These are phyloP conservation scores for Eunapius fragilis DNA, from an alignment of 37 sponge, comb jelly and placozoan species.

Conservation along the genomic window DNA sequence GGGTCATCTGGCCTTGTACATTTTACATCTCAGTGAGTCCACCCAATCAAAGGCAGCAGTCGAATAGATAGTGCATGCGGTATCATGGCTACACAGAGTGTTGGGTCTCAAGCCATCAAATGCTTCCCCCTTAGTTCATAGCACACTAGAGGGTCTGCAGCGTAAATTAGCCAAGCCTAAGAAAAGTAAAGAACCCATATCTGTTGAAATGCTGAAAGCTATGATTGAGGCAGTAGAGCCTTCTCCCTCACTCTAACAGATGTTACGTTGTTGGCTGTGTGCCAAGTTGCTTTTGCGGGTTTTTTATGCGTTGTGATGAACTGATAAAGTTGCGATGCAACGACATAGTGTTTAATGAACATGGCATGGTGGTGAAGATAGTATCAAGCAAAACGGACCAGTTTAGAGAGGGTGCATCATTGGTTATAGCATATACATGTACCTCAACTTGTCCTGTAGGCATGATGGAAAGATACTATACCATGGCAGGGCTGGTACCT, in stretches of 20 bases:
- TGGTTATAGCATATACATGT: conserved; percentile 21
- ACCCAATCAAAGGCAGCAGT: no score
- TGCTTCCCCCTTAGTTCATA: no score
- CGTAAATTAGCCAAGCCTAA: no score
- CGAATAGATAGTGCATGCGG: conserved; percentile 6
- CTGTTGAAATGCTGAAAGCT: no score
- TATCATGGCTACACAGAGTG: not conserved
- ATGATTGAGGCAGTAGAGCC: no score
- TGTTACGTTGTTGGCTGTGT: not conserved
- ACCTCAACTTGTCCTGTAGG: conserved; percentile 21
- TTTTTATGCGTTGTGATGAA: conserved; percentile 30
- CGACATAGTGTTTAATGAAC: conserved; percentile 15
- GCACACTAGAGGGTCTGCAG: no score
- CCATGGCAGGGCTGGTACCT: no score
- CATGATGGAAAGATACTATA: no score
- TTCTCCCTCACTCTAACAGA: no score
- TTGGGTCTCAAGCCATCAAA: not conserved
- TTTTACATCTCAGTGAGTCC: conserved; percentile 1
- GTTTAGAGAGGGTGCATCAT: conserved; percentile 13
- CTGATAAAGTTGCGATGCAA: no score
- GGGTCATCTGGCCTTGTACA: no score
- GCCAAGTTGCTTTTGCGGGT: conserved; percentile 10
- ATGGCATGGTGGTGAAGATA: not conserved
- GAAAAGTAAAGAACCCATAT: no score
- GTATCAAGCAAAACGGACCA: conserved; percentile 44